A percentile compares a stretch with the other conserved stretches of the same genome.
phyloP scores from a whole-genome alignment of 2,888 invertebrate genomes.

The Noctua fimbriata region DNA sequence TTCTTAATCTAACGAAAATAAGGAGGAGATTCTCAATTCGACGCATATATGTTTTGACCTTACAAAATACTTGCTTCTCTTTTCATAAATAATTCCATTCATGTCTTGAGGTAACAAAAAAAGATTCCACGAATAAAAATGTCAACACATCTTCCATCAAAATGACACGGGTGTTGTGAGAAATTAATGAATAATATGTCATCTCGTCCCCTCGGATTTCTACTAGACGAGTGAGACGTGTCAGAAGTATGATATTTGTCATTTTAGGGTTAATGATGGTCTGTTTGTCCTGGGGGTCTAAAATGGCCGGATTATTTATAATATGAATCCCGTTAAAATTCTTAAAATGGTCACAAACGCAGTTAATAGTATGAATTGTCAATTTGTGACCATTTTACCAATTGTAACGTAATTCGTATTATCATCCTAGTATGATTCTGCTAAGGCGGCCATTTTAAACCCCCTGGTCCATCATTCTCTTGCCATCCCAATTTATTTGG shows the following conservation, averaged over 20 bases:
- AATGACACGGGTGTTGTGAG: slow-evolving; percentile 48
- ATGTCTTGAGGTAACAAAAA: slow-evolving; percentile 1
- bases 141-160: slow-evolving; percentile 40
- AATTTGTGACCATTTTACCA: too few species aligned
- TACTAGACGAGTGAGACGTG: slow-evolving; percentile 32
- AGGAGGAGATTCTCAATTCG: not conserved
- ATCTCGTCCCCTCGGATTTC: slow-evolving; percentile 25
- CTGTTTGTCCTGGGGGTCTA: not conserved
- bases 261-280: not conserved
- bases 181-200: slow-evolving; percentile 50
- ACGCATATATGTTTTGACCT: not conserved
- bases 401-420: too few species aligned
- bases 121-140: slow-evolving; percentile 19
- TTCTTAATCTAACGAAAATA: not conserved
- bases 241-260: slow-evolving; percentile 2
- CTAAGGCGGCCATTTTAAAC: too few species aligned
- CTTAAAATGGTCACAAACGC: too few species aligned
- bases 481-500: too few species aligned
- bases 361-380: too few species aligned
- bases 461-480: too few species aligned
- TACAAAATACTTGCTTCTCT: not conserved
- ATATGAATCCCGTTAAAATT: too few species aligned
- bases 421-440: too few species aligned
- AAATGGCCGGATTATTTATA: not conserved
- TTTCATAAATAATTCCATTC: slow-evolving; percentile 1